Evolutionary conservation across 2,888 invertebrate genomes (phyloP).

Genomic region (Odontothrips loti): DNA sequence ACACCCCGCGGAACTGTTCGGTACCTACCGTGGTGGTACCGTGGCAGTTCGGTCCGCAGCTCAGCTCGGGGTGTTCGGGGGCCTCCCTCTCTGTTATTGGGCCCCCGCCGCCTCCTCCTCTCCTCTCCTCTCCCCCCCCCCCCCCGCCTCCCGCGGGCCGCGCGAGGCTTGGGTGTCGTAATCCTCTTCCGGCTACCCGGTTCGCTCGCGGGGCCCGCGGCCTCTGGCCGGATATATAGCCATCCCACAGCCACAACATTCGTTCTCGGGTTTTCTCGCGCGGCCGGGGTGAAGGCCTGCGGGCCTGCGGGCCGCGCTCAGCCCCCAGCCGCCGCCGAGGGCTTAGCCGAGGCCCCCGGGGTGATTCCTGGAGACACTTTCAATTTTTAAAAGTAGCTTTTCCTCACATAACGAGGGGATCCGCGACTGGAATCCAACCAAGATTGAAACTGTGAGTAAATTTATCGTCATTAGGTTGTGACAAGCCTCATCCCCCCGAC

Average conservation of each 20-base stretch:
- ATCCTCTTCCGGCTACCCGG: too few relatives aligned
- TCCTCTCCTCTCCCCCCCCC: too few relatives aligned
- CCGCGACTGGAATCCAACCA: conserved; percentile 7
- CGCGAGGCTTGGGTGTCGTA: not conserved
- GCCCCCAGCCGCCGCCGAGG: too few relatives aligned
- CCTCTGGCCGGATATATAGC: not conserved
- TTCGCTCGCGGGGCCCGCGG: not conserved
- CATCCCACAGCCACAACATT: not conserved
- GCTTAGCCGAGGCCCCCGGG: not conserved
- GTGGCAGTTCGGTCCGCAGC: too few relatives aligned
- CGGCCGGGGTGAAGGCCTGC: too few relatives aligned
- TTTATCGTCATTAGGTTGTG: conserved; percentile 23
- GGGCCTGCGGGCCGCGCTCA: too few relatives aligned
- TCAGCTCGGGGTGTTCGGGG: too few relatives aligned
- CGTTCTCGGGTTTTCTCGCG: not conserved
- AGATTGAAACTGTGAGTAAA: conserved; percentile 26
- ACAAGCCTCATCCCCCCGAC: not conserved
- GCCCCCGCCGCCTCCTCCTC: too few relatives aligned
- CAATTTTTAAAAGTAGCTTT: conserved; percentile 23
- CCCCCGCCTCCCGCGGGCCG: not conserved
- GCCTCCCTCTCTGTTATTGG: too few relatives aligned
- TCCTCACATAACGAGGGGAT: conserved; percentile 13
- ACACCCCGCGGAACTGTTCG: too few relatives aligned
- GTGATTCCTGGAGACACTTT: conserved; percentile 15
- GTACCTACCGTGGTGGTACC: too few relatives aligned